A percentile compares a stretch with the other conserved stretches of the same genome.
These are phyloP conservation scores for Hyphantria cunea DNA, from an alignment of 1,140 invertebrate species.

Conservation along the genomic window DNA sequence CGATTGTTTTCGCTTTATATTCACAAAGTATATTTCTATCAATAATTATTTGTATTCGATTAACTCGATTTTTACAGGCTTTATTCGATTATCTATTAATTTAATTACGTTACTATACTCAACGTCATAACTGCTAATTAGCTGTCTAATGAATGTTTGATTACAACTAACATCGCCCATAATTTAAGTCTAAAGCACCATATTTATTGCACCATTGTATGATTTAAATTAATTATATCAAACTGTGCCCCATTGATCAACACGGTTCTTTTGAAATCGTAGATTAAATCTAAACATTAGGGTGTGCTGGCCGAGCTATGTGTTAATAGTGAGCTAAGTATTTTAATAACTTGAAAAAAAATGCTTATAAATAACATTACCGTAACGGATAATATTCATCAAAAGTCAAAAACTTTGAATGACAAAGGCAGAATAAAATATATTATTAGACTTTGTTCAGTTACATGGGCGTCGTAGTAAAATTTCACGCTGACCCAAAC, in stretches of 20 bases:
- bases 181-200: conserved; percentile 3
- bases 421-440: conserved; percentile 17
- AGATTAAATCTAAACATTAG: conserved; percentile 26
- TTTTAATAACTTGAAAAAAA: conserved; percentile 12
- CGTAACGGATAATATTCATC: conserved; percentile 9
- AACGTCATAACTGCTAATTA: conserved; percentile 1
- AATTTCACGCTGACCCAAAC: conserved; percentile 79
- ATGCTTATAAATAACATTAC: neutral
- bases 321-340: conserved; percentile 16
- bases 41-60: conserved; percentile 13
- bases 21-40: conserved; percentile 30
- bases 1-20: conserved; percentile 33
- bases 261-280: conserved; percentile 8
- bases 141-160: conserved; percentile 6
- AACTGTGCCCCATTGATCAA: conserved; percentile 12
- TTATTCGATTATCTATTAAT: neutral
- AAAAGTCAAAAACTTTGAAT: conserved; percentile 26
- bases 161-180: conserved; percentile 9
- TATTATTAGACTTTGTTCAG: conserved; percentile 29
- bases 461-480: conserved; percentile 53
- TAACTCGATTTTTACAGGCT: neutral
- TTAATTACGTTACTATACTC: neutral
- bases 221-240: conserved; percentile 24
- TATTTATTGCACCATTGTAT: conserved; percentile 4
- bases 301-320: conserved; percentile 13